Evolutionary conservation across 2,113 vertebrate genomes (phyloP).

Genomic region (Charina bottae): DNA sequence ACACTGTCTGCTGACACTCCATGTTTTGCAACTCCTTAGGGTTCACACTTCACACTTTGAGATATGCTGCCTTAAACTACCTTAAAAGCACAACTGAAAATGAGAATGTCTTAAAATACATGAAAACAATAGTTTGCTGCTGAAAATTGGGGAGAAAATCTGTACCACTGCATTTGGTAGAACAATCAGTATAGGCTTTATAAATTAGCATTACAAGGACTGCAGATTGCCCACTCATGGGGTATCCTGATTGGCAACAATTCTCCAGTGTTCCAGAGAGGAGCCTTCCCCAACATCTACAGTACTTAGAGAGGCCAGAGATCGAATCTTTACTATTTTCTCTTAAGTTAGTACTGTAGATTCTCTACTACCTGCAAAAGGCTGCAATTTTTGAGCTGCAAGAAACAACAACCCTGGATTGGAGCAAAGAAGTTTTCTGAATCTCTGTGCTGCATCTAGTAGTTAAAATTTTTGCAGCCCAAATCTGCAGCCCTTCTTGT

Average conservation of each 20-base stretch:
- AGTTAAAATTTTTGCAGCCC: not conserved
- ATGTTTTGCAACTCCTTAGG: not conserved
- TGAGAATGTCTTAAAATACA: not conserved
- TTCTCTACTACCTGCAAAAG: not conserved
- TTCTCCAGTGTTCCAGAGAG: not conserved
- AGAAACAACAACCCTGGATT: not conserved
- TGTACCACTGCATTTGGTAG: not conserved
- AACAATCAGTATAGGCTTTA: not conserved
- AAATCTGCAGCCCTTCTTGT: not conserved
- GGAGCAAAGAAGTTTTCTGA: not conserved
- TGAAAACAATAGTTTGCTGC: not conserved
- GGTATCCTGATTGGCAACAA: not conserved
- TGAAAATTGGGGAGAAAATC: not conserved
- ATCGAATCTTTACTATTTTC: not conserved
- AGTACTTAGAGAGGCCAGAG: not conserved
- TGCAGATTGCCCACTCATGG: not conserved
- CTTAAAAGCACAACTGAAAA: not conserved
- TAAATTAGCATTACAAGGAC: not conserved
- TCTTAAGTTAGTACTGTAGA: not conserved
- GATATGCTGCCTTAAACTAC: not conserved
- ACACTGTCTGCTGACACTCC: not conserved
- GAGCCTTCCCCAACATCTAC: not conserved
- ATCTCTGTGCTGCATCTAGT: not conserved
- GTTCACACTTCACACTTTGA: not conserved
- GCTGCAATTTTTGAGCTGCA: not conserved